Evolutionary conservation across 1,140 invertebrate genomes (phyloP).

Genomic region (Globodera rostochiensis): DNA sequence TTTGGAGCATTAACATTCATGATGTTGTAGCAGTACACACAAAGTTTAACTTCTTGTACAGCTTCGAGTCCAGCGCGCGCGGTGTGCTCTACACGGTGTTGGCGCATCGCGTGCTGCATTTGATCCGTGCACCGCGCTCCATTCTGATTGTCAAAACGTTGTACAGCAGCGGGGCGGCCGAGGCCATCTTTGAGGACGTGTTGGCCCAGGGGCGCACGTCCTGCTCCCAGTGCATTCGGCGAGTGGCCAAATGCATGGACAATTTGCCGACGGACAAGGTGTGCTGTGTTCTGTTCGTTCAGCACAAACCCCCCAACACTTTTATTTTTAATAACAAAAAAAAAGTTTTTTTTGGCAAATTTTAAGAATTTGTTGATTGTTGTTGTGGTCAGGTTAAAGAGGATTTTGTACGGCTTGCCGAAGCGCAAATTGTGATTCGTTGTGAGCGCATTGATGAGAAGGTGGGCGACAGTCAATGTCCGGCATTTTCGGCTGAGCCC

Average conservation of each 20-base stretch:
- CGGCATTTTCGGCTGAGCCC: constrained; percentile 25
- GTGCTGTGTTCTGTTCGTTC: background rate
- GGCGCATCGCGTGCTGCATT: constrained; percentile 31
- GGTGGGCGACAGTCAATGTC: constrained; percentile 22
- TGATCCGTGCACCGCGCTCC: constrained; percentile 36
- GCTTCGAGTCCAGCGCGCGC: constrained; percentile 34
- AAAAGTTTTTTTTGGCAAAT: background rate
- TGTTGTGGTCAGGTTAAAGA: constrained; percentile 25
- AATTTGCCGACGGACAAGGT: constrained; percentile 27
- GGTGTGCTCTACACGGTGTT: constrained; percentile 44
- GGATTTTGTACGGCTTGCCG: constrained; percentile 25
- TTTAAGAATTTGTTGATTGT: constrained; percentile 10
- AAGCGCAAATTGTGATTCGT: constrained; percentile 42
- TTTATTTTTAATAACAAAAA: constrained; percentile 15
- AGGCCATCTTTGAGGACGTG: constrained; percentile 41
- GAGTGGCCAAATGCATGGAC: constrained; percentile 35
- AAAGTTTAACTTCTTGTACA: background rate
- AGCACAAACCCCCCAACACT: background rate
- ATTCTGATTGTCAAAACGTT: constrained; percentile 42
- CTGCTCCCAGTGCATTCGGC: constrained; percentile 40
- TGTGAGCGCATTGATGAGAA: constrained; percentile 21
- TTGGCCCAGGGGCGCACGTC: constrained; percentile 24
- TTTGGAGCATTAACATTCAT: no score
- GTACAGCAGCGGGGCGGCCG: constrained; percentile 19
- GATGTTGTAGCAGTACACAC: no score